Evolutionary conservation across 1,140 invertebrate species (phyloP), one percentile per base, ranked within the genome.

Genomic region (Calephelis virginiensis): DNA sequence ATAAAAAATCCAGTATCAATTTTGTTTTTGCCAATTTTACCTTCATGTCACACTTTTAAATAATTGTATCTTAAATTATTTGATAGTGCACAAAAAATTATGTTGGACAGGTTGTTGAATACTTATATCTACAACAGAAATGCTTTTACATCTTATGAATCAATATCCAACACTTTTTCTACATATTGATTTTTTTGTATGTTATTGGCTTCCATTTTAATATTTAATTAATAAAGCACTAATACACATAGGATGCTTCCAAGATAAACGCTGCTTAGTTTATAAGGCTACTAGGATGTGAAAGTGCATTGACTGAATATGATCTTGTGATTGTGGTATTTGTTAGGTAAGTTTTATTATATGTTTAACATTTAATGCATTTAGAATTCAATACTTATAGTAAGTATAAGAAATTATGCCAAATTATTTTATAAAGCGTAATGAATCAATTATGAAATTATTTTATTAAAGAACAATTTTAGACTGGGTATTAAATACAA

Each of bases 271-370:
- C 80, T 82, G 81, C 72, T 83, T 89, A 84, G 85, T 72, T 59
- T 85, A 78, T 80, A 84, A 86, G 82, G 70, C 64, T 75, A 73
- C 38, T 82, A 83, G 77, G 66, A 81, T 85, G 80, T 80, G 74
- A 70, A 83, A 79, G 70, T 83, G 83, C 74, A 84, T 76, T 89
- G 85, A 87, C 85, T 89, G 86, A 70, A 81, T 81, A 82, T 75
- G 70, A 84, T 85, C 76, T 85, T 90, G 81, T 87, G 85, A 88
- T 80, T 90, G 87, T 84, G 74, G 82, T 83, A 83, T 88, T 86
- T 84, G 80, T 71, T 82, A 82, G 86, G 83, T 87, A 79, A 82
- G 71, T 73, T 76, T 65, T 76, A 70, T 75, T 78, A 74, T 77
- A 78, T 81, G 78, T 83, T 72, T 83, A 80, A 74, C 64, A 70